These are phyloP conservation scores for Anodontia alba DNA, from an alignment of 2,888 invertebrate genomes.

Conservation along the genomic window DNA sequence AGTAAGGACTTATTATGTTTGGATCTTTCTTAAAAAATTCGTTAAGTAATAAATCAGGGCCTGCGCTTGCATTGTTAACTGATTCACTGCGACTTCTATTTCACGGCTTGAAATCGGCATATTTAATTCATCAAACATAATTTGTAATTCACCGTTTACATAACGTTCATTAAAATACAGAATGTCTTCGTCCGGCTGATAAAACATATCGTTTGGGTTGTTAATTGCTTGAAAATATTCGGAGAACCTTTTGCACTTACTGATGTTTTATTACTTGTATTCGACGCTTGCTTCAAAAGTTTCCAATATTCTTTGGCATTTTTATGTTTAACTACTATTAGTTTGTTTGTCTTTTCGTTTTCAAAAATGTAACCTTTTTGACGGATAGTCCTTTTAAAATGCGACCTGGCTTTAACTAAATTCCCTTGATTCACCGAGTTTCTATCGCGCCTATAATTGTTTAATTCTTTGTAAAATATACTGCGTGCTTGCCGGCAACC, in stretches of 20 bases:
- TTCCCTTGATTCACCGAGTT: too few relatives aligned
- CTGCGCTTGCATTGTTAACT: not conserved
- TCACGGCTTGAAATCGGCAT: not conserved
- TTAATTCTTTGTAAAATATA: too few relatives aligned
- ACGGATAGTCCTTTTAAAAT: not conserved
- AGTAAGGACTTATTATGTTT: not conserved
- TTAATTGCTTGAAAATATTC: not conserved
- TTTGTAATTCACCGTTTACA: too few relatives aligned
- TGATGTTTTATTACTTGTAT: not conserved
- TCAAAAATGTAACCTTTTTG: not conserved
- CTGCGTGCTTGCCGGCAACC: too few relatives aligned
- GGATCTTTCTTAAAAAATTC: not conserved
- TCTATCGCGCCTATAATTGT: too few relatives aligned
- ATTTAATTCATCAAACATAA: too few relatives aligned
- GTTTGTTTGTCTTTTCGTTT: not conserved
- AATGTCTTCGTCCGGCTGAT: not conserved
- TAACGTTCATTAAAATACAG: too few relatives aligned
- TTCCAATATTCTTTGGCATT: not conserved
- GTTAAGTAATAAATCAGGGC: too few relatives aligned
- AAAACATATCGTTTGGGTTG: not conserved
- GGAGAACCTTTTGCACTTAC: not conserved
- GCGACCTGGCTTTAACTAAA: not conserved
- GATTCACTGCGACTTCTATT: not conserved
- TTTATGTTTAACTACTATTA: not conserved
- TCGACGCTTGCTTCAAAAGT: not conserved